phyloP scores from a whole-genome alignment of 2,113 vertebrate genomes.

The Ia io region DNA sequence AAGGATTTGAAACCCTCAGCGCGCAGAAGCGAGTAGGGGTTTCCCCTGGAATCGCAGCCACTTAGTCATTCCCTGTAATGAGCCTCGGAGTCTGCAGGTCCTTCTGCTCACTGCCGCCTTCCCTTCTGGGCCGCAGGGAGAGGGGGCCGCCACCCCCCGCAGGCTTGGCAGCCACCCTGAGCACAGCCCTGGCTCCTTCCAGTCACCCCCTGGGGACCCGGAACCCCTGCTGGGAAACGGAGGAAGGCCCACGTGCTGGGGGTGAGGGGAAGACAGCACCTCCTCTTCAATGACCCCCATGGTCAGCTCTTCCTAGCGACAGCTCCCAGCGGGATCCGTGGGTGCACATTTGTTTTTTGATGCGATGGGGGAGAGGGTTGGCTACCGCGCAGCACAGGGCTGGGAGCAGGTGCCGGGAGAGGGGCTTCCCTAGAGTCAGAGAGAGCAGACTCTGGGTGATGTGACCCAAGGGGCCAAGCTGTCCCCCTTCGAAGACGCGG shows the following conservation, averaged over 20 bases:
- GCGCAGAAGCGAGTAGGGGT: conserved; percentile 49
- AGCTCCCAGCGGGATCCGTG: neutral
- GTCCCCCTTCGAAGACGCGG: neutral
- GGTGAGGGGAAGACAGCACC: neutral
- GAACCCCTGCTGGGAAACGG: neutral
- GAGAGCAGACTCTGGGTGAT: neutral
- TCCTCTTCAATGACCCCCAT: neutral
- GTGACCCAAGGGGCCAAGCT: neutral
- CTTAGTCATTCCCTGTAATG: conserved; percentile 66
- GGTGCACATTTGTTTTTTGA: neutral
- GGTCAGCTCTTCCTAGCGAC: neutral
- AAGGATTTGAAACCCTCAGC: neutral
- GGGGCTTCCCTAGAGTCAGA: neutral
- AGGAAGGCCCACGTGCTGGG: neutral
- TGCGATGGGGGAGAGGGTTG: neutral
- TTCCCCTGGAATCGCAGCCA: conserved; percentile 65
- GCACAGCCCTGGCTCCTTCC: neutral
- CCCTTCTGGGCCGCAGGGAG: neutral
- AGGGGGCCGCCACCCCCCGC: neutral
- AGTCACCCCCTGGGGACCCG: neutral
- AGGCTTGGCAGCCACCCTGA: neutral
- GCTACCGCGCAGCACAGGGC: neutral
- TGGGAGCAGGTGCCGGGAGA: neutral
- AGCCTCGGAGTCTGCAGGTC: conserved; percentile 36
- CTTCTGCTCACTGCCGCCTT: conserved; percentile 9